These are phyloP conservation scores for Glossophaga mutica DNA, from an alignment of 2,797 vertebrate species.

Conservation along the genomic window DNA sequence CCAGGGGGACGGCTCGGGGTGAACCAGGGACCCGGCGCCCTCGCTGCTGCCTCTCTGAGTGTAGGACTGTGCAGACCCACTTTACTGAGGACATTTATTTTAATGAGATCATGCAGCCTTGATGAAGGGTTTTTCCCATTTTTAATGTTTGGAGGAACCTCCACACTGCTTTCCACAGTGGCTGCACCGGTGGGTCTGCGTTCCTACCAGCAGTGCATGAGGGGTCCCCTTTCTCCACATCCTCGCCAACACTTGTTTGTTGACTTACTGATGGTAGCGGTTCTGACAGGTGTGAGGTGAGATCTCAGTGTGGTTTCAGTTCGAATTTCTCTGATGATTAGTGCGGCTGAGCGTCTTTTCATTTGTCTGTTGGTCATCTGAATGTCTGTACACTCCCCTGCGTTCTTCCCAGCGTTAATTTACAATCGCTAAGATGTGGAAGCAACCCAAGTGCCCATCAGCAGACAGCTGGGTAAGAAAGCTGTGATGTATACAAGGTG, in stretches of 20 bases:
- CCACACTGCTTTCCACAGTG: background rate
- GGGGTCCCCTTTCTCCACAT: background rate
- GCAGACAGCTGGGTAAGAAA: background rate
- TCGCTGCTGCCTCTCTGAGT: background rate
- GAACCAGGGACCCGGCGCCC: background rate
- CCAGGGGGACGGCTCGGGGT: fast-evolving
- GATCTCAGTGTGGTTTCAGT: background rate
- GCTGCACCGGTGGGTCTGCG: background rate
- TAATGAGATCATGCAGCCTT: background rate
- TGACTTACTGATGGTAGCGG: background rate
- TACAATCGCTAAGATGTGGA: background rate
- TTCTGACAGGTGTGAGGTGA: background rate
- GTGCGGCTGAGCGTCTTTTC: background rate
- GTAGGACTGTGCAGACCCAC: background rate
- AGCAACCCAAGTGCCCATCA: background rate
- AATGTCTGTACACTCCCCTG: background rate
- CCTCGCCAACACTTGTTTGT: background rate
- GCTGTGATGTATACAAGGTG: too few relatives aligned
- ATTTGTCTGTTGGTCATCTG: background rate
- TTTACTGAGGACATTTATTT: background rate
- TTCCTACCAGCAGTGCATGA: background rate
- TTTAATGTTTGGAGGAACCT: background rate
- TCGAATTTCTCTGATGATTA: background rate
- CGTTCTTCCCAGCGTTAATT: background rate
- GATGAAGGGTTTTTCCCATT: background rate